phyloP scores from a whole-genome alignment of 1,140 invertebrate genomes.

The Mycetomoellerius zeteki region DNA sequence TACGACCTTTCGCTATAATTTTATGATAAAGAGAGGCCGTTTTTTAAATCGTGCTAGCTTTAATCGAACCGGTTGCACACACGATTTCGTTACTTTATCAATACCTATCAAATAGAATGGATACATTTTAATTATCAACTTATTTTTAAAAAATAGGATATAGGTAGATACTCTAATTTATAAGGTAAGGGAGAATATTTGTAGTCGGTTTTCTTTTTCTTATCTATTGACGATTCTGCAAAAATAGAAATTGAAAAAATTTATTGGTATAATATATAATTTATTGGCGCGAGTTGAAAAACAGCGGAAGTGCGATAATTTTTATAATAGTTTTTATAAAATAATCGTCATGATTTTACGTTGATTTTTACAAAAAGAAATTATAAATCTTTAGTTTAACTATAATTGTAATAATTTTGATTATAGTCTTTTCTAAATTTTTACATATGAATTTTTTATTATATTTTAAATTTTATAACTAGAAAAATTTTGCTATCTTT shows the following conservation, averaged over 20 bases:
- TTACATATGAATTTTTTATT: background rate
- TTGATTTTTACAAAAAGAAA: background rate
- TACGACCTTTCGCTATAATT: slow-evolving; percentile 4
- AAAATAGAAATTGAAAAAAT: slow-evolving; percentile 19
- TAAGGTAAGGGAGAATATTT: background rate
- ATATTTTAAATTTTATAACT: background rate
- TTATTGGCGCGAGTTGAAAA: background rate
- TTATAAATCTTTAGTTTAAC: background rate
- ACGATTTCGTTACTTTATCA: slow-evolving; percentile 4
- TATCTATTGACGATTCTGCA: background rate
- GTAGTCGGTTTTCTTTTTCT: background rate
- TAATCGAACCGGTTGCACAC: slow-evolving; percentile 38
- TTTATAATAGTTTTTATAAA: background rate
- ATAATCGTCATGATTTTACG: background rate
- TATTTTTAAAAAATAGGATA: background rate
- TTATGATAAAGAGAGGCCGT: slow-evolving; percentile 18
- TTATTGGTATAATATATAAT: background rate
- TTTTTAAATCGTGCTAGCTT: slow-evolving; percentile 2
- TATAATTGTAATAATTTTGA: background rate
- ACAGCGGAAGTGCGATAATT: background rate
- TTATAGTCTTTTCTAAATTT: background rate
- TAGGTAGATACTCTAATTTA: background rate
- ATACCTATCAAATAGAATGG: background rate
- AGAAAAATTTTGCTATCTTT: background rate
- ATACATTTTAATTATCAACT: slow-evolving; percentile 16